Percentiles rank a stretch among this genome's conserved stretches.
phyloP scores from a whole-genome alignment of 2,888 invertebrate genomes.

The Thalpophila matura region DNA sequence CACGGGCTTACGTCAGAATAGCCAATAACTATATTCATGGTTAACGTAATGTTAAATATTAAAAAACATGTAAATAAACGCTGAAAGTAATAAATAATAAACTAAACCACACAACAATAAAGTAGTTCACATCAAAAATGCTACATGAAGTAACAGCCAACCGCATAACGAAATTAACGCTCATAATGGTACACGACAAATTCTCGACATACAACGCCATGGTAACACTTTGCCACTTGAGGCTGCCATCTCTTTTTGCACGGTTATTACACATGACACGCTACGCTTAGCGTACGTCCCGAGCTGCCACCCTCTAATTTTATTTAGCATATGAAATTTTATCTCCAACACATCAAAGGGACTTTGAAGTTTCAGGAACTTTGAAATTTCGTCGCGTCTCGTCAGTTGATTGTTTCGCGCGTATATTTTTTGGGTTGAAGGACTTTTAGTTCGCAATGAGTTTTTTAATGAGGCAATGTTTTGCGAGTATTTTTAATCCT shows the following conservation, averaged over 20 bases:
- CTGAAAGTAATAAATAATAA: neutral
- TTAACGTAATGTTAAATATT: neutral
- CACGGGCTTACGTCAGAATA: neutral
- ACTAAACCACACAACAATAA: constrained; percentile 7
- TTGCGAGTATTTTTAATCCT: constrained; percentile 24
- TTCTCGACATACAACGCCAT: constrained; percentile 45
- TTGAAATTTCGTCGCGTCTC: constrained; percentile 63
- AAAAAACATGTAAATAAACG: neutral
- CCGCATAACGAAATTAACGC: constrained; percentile 29
- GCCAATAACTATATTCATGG: too few relatives aligned
- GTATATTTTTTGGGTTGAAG: constrained; percentile 39
- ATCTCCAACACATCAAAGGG: constrained; percentile 79
- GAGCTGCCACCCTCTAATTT: constrained; percentile 76
- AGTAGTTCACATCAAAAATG: neutral
- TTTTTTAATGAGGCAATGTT: constrained; percentile 37
- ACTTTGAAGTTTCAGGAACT: constrained; percentile 73
- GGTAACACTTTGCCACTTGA: constrained; percentile 60
- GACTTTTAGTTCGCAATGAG: constrained; percentile 28
- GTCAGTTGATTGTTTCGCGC: constrained; percentile 64
- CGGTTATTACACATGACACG: constrained; percentile 79
- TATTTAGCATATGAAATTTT: constrained; percentile 83
- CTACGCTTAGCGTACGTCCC: constrained; percentile 72
- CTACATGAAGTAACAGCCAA: constrained; percentile 13
- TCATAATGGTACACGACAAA: constrained; percentile 37
- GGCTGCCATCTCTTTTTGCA: constrained; percentile 74